Evolutionary conservation across 2,888 invertebrate species (phyloP), one percentile per base, ranked within the genome.

Genomic region (Argyresthia goedartella): DNA sequence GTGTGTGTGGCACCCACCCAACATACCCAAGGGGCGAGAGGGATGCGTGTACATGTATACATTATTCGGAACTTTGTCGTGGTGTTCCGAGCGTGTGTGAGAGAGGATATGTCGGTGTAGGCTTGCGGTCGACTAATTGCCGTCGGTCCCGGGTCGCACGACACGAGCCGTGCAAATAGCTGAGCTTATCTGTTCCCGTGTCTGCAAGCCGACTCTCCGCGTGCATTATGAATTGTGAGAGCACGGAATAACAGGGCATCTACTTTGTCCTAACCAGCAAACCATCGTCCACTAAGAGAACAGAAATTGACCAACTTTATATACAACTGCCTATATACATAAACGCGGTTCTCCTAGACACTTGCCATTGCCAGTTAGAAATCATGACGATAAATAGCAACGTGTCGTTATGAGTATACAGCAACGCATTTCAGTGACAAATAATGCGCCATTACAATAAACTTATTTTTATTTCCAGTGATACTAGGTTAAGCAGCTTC

Each of bases 51-150:
- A 59, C 54, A 56, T 64, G 62, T 66, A 69, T 67, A 66, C 65
- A 67, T 65, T 65, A 66, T 60, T 63, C 57, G 61, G 58, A 56
- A 59, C 59, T 59, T 57, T 58, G 57, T 62, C 25, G 59, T 66
- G 70, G n/a, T n/a, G n/a, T n/a, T n/a, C n/a, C 66, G 57, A 58
- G 61, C 70, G 66, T 67, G 63, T 62, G 64, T 66, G 70, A 67
- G 49, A 56, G 60, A 58, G 71, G 67, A 68, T 71, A 73, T 67
- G 71, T n/a, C 68, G 66, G 46, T 63, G 64, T 68, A 79, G 78
- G 68, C 77, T 74, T 76, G 77, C 71, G 76, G 74, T 62, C 67
- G 64, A 69, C 73, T 80, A 80, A 80, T 81, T 78, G 75, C 72
- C 69, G 69, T 64, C 62, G 63, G 66, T 64, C 64, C 61, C 60